Base-by-base conservation (phyloP, 2,797 vertebrate genomes). In the Poecilia picta region DNA sequence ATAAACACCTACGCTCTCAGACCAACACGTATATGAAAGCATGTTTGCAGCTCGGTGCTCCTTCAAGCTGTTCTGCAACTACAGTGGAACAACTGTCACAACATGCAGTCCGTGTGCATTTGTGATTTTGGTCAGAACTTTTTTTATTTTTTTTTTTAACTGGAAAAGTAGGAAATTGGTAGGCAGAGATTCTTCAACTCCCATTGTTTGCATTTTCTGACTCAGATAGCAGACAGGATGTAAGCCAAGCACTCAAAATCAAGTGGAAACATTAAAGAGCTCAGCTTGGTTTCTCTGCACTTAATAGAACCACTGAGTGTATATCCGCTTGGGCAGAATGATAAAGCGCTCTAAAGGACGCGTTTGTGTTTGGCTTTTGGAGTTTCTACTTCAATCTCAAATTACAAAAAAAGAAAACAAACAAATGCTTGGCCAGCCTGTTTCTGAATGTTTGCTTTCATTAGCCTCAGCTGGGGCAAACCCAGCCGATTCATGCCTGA, bases 171-270 rank as follows among this genome's bases (percentile, higher is more conserved):
- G 91, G 91, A 92, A 91, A 86, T 76, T 79, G 72, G 81, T 33
- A 16, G 70, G 72, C 64, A 73, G 71, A 47, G 83, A 87, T 80
- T 81, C 73, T 25, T 11, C 28, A 39, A 71, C 68, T 78, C 43
- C 84, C 77, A 93, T 91, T 93, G 94, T 94, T 87, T 84, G 39
- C 1, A 49, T 74, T 93, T 94, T 93, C 93, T 92, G 88, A 74
- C 72, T 10, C 75, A 49, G 85, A 89, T 79, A 79, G 78, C 74
- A 77, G 75, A 80, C 85, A 89, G 92, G 92, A 94, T 89, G 88
- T 87, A 72, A 85, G 88, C 77, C 85, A 85, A 89, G 87, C 87
- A 87, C 89, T 92, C 82, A 70, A 89, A 85, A 90, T 90, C 87
- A 90, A 92, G 89, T 88, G 87, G 88, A 88, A 89, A 90, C 81